Evolutionary conservation across 35 echinoderm and acorn worm genomes (phyloP).

Genomic region (Amphiura filiformis): DNA sequence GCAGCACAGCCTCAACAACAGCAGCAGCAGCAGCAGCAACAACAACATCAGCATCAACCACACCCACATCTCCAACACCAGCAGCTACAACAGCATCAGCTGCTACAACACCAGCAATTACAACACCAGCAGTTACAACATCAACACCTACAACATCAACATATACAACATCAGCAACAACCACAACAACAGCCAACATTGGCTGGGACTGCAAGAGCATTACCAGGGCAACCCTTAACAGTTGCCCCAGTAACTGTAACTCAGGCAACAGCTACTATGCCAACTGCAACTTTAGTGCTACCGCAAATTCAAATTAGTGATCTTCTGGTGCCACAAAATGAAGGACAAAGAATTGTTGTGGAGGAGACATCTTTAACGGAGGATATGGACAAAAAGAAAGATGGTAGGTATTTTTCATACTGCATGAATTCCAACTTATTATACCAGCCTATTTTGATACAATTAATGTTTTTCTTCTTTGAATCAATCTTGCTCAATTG

Average conservation of each 20-base stretch:
- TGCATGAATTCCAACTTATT: too few relatives aligned
- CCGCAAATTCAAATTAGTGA: slow-evolving; percentile 7
- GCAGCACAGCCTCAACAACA: not conserved
- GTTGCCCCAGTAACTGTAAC: slow-evolving; percentile 21
- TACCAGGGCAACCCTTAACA: not conserved
- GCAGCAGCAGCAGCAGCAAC: slow-evolving; percentile 1
- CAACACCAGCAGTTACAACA: slow-evolving; percentile 5
- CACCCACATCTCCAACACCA: not conserved
- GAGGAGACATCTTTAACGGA: slow-evolving; percentile 31
- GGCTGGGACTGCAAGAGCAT: not conserved
- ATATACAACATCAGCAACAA: slow-evolving; percentile 29
- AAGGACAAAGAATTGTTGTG: not conserved
- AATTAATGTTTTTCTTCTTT: too few relatives aligned
- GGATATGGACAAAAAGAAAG: slow-evolving; percentile 53
- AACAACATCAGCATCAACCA: not conserved
- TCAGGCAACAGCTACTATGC: not conserved
- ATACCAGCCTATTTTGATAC: too few relatives aligned
- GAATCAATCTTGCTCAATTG: too few relatives aligned
- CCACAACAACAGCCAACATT: slow-evolving; percentile 11
- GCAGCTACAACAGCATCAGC: not conserved
- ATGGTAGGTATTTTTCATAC: slow-evolving; percentile 34
- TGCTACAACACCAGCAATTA: slow-evolving; percentile 20
- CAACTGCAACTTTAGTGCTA: not conserved
- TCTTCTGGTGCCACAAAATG: not conserved
- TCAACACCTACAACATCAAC: slow-evolving; percentile 3